Evolutionary conservation across 2,797 vertebrate species (phyloP).

Genomic region (Hephaestus fuliginosus): DNA sequence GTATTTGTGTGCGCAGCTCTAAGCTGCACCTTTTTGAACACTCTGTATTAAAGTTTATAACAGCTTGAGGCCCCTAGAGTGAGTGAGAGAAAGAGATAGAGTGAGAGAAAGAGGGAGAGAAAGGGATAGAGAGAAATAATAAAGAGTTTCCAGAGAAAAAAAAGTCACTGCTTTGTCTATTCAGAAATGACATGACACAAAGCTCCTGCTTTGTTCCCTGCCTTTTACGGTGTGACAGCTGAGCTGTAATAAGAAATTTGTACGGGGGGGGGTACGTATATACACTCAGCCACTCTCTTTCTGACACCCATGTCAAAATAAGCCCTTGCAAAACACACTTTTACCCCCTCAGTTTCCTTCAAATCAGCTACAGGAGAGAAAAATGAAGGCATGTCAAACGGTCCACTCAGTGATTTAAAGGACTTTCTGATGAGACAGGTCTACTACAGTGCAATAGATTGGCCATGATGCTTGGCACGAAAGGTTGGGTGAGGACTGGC

Average conservation of each 20-base stretch:
- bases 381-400: conserved; percentile 49
- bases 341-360: conserved; percentile 48
- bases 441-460: conserved; percentile 38
- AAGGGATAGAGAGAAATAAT: conserved; percentile 26
- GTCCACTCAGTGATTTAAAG: conserved; percentile 44
- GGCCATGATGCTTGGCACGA: conserved; percentile 54
- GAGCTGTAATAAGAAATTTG: conserved; percentile 66
- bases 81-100: conserved; percentile 37
- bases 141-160: conserved; percentile 60
- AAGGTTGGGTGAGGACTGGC: conserved; percentile 57
- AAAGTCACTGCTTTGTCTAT: conserved; percentile 79
- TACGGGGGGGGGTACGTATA: conserved; percentile 63
- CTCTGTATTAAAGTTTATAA: conserved; percentile 80
- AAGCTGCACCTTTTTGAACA: conserved; percentile 82
- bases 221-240: conserved; percentile 81
- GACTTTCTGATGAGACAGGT: conserved; percentile 36
- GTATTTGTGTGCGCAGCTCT: conserved; percentile 74
- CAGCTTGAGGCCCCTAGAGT: conserved; percentile 78
- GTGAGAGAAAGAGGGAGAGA: conserved; percentile 24
- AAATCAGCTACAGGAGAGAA: conserved; percentile 41
- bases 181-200: conserved; percentile 83
- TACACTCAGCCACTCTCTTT: conserved; percentile 61
- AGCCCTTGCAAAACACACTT: conserved; percentile 57
- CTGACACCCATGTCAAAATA: conserved; percentile 74
- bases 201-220: conserved; percentile 80